phyloP scores from a whole-genome alignment of 2,888 invertebrate genomes.

The Ptycholaimellus sp. region DNA sequence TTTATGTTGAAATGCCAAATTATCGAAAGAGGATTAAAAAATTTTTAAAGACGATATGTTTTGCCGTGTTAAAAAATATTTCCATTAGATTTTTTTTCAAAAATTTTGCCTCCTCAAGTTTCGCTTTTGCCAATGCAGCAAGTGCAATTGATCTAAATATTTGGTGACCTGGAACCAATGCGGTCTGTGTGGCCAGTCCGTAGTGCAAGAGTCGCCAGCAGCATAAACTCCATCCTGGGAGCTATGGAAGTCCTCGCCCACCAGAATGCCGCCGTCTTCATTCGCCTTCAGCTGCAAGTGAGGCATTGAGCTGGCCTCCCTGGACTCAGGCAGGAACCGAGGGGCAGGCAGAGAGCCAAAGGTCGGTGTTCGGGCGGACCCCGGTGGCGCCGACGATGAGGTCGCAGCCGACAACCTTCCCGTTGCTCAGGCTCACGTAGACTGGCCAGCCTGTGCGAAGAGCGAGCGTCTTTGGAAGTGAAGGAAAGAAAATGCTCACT shows the following conservation, averaged over 20 bases:
- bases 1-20: too few relatives aligned
- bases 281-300: constrained; percentile 10
- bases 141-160: not conserved
- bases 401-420: constrained; percentile 50
- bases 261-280: constrained; percentile 55
- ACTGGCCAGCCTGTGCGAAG: constrained; percentile 47
- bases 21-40: too few relatives aligned
- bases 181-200: constrained; percentile 47
- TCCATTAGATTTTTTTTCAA: not conserved
- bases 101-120: not conserved
- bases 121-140: not conserved
- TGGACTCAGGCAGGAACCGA: too few relatives aligned
- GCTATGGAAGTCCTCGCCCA: constrained; percentile 63
- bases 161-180: constrained; percentile 45
- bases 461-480: too few relatives aligned
- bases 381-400: constrained; percentile 85
- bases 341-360: constrained; percentile 10
- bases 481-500: too few relatives aligned
- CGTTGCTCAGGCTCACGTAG: constrained; percentile 47
- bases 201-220: constrained; percentile 74
- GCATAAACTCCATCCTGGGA: constrained; percentile 55
- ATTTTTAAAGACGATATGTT: not conserved
- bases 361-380: constrained; percentile 36
- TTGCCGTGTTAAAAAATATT: not conserved
- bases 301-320: too few relatives aligned